Conservation (phyloP, 2,797 vertebrate species). For the Epinephelus awoara region DNA sequence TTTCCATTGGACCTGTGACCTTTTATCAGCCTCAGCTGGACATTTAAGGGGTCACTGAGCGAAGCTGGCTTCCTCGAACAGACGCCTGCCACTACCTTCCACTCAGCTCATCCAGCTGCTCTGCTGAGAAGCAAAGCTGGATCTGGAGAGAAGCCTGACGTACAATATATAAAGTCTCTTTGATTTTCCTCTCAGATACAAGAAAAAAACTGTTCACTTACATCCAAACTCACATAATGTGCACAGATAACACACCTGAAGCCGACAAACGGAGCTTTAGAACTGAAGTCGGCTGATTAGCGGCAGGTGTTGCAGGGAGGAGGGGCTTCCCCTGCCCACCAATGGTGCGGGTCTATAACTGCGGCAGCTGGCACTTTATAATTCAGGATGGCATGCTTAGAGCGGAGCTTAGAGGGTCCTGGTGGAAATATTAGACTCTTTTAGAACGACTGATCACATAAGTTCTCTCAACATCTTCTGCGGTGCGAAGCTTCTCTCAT, state of each 20-base stretch:
- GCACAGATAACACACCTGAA: slow-evolving; percentile 38
- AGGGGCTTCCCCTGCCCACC: slow-evolving; percentile 48
- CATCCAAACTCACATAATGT: not conserved
- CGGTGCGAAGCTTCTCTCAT: slow-evolving; percentile 6
- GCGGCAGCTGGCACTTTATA: slow-evolving; percentile 73
- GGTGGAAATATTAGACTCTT: slow-evolving; percentile 71
- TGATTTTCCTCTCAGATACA: slow-evolving; percentile 9
- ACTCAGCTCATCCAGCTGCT: slow-evolving; percentile 38
- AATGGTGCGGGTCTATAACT: slow-evolving; percentile 53
- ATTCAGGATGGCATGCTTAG: slow-evolving; percentile 61
- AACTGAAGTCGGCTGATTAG: slow-evolving; percentile 60
- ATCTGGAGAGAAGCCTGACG: slow-evolving; percentile 36
- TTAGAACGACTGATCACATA: slow-evolving; percentile 63
- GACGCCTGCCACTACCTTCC: slow-evolving; percentile 23
- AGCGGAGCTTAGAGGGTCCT: slow-evolving; percentile 49
- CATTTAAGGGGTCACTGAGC: slow-evolving; percentile 68
- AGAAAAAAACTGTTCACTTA: not conserved
- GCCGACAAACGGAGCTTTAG: slow-evolving; percentile 23
- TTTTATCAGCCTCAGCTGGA: slow-evolving; percentile 75
- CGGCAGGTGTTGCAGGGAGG: slow-evolving; percentile 60
- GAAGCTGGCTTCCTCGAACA: slow-evolving; percentile 48
- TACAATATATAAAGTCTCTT: slow-evolving; percentile 2
- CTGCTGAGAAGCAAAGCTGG: slow-evolving; percentile 30
- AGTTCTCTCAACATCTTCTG: slow-evolving; percentile 44
- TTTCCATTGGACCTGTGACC: slow-evolving; percentile 81